Base-by-base conservation (phyloP, 2,113 vertebrate species). In the Toxostoma redivivum region DNA sequence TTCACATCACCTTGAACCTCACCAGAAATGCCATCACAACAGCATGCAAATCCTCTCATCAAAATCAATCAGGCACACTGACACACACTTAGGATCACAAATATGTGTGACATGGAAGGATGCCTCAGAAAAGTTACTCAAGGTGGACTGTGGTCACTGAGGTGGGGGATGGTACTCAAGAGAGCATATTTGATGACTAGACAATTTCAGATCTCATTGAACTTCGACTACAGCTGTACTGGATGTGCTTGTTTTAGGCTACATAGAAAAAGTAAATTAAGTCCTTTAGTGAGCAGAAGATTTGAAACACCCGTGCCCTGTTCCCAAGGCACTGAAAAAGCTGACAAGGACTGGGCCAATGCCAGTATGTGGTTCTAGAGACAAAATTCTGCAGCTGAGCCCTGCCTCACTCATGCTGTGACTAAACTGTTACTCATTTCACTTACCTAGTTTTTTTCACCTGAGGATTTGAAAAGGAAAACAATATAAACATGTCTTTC, bases 51-150 rank as follows among this genome's bases (percentile, higher is more conserved):
- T 53, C 28, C 7, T 21, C 67, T 37, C 11, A 70, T 18, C 45
- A 77, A 24, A 92, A 69, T 31, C 38, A 48, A 9, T 48, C 38
- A 51, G 22, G 37, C 11, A n/a, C 54, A 45, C 33, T 16, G 60
- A 20, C 25, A 72, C 15, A 44, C 3, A 9, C 3, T 60, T 86
- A 69, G 10, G 8, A 27, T 35, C 56, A 79, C 8, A 85, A 33
- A n/a, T n/a, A 22, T 1, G 0, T 53, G 37, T 7, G 15, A 12
- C 11, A 19, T 2, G 4, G 53, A 35, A 76, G 11, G 21, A 60
- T 58, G 30, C 28, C 31, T 42, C 12, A 38, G 53, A 64, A 76
- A 88, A 64, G 7, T 33, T 82, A 42, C 2, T 2, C 7, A 35
- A 44, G 31, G 17, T 44, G 7, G 21, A n/a, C 12, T 47, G 40